These are phyloP conservation scores for Thalpophila matura DNA, from an alignment of 2,888 invertebrate species.

Conservation along the genomic window DNA sequence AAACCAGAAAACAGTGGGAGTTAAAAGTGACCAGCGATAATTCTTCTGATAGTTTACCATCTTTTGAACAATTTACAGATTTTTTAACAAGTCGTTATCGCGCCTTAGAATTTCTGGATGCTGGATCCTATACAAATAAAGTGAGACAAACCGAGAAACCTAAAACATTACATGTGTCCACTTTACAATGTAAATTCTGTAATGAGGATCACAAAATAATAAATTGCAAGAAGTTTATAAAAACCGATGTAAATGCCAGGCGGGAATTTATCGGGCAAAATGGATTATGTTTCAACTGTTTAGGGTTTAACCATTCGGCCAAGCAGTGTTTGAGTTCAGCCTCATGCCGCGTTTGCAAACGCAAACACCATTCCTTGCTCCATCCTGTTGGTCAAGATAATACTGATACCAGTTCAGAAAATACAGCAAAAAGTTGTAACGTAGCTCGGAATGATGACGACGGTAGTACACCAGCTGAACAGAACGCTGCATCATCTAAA, in stretches of 20 bases:
- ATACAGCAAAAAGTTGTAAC: too few relatives aligned
- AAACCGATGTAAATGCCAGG: neutral
- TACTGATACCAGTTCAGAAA: neutral
- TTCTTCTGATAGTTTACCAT: too few relatives aligned
- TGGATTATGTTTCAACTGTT: conserved; percentile 5
- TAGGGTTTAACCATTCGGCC: neutral
- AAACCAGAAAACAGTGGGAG: conserved; percentile 1
- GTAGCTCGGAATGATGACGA: neutral
- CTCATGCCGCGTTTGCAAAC: neutral
- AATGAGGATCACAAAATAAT: neutral
- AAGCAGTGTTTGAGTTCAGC: conserved; percentile 7
- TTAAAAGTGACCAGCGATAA: neutral
- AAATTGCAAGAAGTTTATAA: neutral
- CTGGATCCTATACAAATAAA: neutral
- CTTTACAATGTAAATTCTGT: neutral
- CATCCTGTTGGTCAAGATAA: neutral
- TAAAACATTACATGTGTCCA: neutral
- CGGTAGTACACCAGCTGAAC: neutral
- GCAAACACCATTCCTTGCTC: conserved; percentile 6
- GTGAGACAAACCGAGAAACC: neutral
- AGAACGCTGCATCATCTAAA: neutral
- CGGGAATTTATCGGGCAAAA: neutral
- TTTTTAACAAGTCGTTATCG: neutral
- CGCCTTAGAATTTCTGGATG: neutral
- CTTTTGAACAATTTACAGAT: neutral